phyloP scores from a whole-genome alignment of 2,888 invertebrate genomes.

The Eulithis testata region DNA sequence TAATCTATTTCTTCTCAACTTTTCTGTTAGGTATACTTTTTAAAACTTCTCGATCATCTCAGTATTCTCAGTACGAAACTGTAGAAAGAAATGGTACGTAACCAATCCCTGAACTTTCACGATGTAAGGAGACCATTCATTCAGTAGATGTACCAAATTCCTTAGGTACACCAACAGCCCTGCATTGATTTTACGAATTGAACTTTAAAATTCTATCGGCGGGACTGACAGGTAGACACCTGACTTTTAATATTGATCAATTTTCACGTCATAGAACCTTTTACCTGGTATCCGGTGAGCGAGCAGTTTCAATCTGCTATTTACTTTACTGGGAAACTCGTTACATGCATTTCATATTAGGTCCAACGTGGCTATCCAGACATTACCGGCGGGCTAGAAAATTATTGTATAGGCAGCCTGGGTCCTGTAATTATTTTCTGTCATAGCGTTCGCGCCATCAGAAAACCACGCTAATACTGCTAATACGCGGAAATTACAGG shows the following conservation, averaged over 20 bases:
- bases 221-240: conserved; percentile 54
- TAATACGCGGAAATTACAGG: no score
- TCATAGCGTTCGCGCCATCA: no score
- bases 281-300: conserved; percentile 39
- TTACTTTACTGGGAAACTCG: conserved; percentile 19
- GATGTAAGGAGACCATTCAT: conserved; percentile 19
- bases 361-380: no score
- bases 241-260: conserved; percentile 47
- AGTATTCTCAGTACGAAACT: background rate
- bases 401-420: no score
- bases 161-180: conserved; percentile 27
- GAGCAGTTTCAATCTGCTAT: conserved; percentile 15
- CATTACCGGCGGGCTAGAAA: no score
- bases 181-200: conserved; percentile 59
- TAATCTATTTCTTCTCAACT: no score
- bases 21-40: no score
- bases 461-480: no score
- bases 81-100: background rate
- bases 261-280: conserved; percentile 39
- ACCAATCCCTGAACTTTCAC: conserved; percentile 24
- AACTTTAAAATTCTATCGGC: conserved; percentile 57
- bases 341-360: conserved; percentile 21
- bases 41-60: no score
- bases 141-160: conserved; percentile 1
- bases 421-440: no score